Conservation (phyloP, 2,888 invertebrate genomes). For the Cheiracanthium punctorium region DNA sequence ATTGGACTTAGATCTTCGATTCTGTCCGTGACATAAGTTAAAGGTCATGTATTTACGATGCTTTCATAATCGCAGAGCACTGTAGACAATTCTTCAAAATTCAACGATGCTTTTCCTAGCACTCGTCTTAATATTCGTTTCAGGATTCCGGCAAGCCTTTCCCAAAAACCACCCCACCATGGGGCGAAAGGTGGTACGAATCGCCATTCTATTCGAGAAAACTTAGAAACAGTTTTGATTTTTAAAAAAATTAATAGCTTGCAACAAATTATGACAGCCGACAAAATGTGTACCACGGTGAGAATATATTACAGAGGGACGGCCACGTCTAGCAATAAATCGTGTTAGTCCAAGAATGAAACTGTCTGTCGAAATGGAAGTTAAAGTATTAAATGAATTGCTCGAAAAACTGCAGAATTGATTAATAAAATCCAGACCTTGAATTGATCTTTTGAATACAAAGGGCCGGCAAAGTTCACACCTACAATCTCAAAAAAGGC, state of each 20-base stretch:
- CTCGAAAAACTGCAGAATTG: background rate
- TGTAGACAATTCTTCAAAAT: background rate
- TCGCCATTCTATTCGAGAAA: background rate
- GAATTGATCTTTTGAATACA: background rate
- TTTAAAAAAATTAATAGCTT: background rate
- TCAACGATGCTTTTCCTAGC: no score
- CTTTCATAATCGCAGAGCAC: background rate
- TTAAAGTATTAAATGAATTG: background rate
- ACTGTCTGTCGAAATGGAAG: no score
- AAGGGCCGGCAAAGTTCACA: background rate
- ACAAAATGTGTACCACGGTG: no score
- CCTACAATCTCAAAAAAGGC: conserved; percentile 51
- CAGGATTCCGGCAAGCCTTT: background rate
- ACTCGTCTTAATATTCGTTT: no score
- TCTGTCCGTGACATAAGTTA: no score
- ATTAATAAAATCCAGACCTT: no score
- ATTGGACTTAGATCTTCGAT: background rate
- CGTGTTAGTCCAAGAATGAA: no score
- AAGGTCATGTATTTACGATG: background rate
- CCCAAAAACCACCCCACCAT: background rate
- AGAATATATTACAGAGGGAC: background rate
- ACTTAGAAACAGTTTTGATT: background rate
- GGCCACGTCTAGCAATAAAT: background rate
- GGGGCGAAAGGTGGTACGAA: background rate
- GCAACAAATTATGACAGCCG: no score